Conservation (phyloP, 1,140 invertebrate species). For the Polypedilum pembai region DNA sequence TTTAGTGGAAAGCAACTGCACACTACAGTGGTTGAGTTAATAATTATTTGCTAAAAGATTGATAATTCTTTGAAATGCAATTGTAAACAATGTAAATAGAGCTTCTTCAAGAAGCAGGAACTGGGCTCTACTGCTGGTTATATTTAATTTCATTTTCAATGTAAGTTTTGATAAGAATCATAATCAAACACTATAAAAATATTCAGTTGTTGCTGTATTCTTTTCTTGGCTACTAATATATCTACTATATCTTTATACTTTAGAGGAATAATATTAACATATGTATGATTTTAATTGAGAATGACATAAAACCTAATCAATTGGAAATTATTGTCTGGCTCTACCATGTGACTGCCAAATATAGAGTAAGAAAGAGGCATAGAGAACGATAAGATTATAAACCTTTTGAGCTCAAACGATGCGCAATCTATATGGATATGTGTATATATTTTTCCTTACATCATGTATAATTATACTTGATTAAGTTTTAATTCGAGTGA, state of each 20-base stretch:
- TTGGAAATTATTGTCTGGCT: conserved; percentile 20
- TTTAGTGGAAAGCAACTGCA: no score
- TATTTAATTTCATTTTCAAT: no score
- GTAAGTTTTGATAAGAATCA: no score
- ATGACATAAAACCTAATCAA: conserved; percentile 26
- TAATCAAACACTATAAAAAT: no score
- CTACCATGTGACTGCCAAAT: not conserved
- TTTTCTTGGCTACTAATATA: not conserved
- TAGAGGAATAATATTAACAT: no score
- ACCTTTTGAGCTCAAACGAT: not conserved
- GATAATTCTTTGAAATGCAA: no score
- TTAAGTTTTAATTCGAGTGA: not conserved
- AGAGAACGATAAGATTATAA: conserved; percentile 11
- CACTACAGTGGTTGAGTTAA: no score
- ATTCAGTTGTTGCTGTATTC: no score
- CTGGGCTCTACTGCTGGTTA: no score
- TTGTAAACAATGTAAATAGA: no score
- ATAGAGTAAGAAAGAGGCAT: not conserved
- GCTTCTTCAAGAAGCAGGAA: no score
- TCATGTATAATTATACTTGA: not conserved
- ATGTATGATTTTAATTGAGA: not conserved
- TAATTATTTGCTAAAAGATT: no score
- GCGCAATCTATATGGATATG: conserved; percentile 2
- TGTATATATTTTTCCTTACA: not conserved
- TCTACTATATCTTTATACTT: not conserved